Evolutionary conservation across 2,888 invertebrate species (phyloP).

Genomic region (Aspidiotus rigidus): DNA sequence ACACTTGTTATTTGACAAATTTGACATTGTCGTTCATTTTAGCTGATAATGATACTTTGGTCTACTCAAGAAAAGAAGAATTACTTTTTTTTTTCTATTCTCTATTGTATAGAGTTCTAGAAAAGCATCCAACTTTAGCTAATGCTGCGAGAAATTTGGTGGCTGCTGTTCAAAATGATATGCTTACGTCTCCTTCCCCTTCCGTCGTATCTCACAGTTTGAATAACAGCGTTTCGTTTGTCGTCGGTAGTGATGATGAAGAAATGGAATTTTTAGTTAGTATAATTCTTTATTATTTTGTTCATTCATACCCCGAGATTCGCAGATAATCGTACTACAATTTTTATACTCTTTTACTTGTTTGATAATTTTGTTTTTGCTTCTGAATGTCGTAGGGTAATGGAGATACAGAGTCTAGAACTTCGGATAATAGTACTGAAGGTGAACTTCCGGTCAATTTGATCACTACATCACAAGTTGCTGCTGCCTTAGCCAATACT

Average conservation of each 20-base stretch:
- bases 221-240: constrained; percentile 12
- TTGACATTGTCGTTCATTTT: too few species aligned
- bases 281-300: background rate
- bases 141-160: constrained; percentile 22
- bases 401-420: constrained; percentile 6
- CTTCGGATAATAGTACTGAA: constrained; percentile 18
- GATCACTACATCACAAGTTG: constrained; percentile 34
- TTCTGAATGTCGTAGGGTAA: background rate
- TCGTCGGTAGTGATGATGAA: constrained; percentile 28
- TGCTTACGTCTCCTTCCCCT: constrained; percentile 18
- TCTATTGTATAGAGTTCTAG: constrained; percentile 9
- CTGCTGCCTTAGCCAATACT: constrained; percentile 34
- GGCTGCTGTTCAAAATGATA: constrained; percentile 24
- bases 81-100: too few species aligned
- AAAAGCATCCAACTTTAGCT: constrained; percentile 32
- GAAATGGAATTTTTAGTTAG: constrained; percentile 31
- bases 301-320: background rate
- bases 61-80: too few species aligned
- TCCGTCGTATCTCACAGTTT: constrained; percentile 11
- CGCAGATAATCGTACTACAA: background rate
- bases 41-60: too few species aligned
- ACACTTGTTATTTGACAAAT: too few species aligned
- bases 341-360: background rate
- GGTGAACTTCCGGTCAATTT: constrained; percentile 21
- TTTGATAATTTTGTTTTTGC: background rate